Evolutionary conservation across 2,113 vertebrate species (phyloP), one percentile per base, ranked within the genome.

Genomic region (Euleptes europaea): DNA sequence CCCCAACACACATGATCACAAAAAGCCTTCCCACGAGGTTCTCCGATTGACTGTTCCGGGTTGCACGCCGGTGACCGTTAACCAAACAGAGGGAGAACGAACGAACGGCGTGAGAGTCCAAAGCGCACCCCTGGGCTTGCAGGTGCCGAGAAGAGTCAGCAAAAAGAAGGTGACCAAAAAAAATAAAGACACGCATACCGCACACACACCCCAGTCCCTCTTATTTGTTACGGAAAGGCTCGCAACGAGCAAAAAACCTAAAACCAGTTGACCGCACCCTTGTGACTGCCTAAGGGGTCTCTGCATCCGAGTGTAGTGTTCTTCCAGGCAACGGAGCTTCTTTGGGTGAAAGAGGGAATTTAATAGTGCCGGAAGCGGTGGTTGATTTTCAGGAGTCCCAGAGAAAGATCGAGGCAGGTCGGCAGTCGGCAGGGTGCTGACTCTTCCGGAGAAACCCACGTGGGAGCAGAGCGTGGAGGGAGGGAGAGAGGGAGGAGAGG

Each of bases 331-430:
- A 0, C 4, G 1, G n/a, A 1, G 8, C 3, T 7, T 80, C 26
- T n/a, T 44, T 26, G 31, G 33, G 26, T 14, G 6, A 49, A 23
- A 38, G 13, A 2, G 2, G 42, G 23, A 8, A 21, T 28, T 19
- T 10, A 31, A 69, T 21, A 5, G 17, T 17, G 19, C 13, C 31
- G n/a, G 35, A 11, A 47, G 0, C 4, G 5, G 83, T 10, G 8
- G n/a, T 14, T 28, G 44, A 17, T 78, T 73, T 70, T 82, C 40
- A 0, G 10, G 79, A 86, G 67, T 40, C 70, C 1, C 26, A 78
- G 82, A 84, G 84, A 40, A 47, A 31, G 78, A 70, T 9, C 0
- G 63, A 28, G 86, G 93, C 94, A 94, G 93, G 91, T 87, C 80
- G 70, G 89, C 3, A 9, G 28, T 86, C 67, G 67, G 23, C 81